Percentiles rank a stretch among this genome's conserved stretches.
Evolutionary conservation across 2,113 vertebrate species (phyloP).

Genomic region (Synodontis membranacea): DNA sequence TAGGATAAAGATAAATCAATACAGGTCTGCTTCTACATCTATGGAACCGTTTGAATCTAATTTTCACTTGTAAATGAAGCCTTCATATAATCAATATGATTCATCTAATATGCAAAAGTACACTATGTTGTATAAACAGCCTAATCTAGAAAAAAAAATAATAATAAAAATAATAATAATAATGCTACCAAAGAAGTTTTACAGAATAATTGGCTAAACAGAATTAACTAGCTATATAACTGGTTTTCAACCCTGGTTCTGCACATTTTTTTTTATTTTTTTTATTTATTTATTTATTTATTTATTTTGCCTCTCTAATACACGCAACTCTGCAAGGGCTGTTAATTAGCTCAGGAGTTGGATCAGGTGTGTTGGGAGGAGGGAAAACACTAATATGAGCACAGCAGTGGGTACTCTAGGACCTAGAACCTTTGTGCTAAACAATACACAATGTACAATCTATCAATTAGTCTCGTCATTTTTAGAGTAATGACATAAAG

Average conservation of each 20-base stretch:
- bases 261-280: not conserved
- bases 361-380: not conserved
- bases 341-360: not conserved
- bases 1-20: not conserved
- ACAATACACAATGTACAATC: not conserved
- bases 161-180: no score
- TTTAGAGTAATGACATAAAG: not conserved
- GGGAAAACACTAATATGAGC: not conserved
- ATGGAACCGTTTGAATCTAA: not conserved
- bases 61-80: not conserved
- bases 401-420: not conserved
- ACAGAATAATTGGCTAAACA: not conserved
- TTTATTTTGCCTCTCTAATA: not conserved
- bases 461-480: not conserved
- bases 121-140: not conserved
- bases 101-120: not conserved
- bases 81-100: not conserved
- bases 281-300: no score
- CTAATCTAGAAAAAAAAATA: not conserved
- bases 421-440: not conserved
- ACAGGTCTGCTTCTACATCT: not conserved
- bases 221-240: not conserved
- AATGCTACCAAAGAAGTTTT: not conserved
- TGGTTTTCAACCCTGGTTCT: not conserved
- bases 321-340: not conserved